Evolutionary conservation across 2,888 invertebrate species (phyloP).

Genomic region (Leucophenga montana): DNA sequence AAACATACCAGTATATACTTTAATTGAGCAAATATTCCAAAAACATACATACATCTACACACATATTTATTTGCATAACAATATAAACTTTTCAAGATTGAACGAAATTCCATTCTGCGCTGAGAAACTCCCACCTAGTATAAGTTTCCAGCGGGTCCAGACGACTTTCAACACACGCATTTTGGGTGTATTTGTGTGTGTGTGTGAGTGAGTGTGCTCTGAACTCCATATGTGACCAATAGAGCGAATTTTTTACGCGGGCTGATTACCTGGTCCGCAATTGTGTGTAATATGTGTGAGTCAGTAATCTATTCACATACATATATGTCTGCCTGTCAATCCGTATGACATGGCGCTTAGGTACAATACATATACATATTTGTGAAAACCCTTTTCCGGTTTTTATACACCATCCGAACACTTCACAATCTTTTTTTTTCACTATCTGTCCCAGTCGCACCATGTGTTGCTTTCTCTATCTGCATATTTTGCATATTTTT

Average conservation of each 20-base stretch:
- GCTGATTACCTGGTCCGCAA: neutral
- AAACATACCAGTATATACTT: too few relatives aligned
- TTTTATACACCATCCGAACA: constrained; percentile 13
- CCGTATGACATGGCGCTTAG: constrained; percentile 53
- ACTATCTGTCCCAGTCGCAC: too few relatives aligned
- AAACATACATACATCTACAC: neutral
- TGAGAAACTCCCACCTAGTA: constrained; percentile 52
- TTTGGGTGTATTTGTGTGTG: constrained; percentile 56
- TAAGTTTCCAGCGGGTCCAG: constrained; percentile 50
- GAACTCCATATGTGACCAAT: constrained; percentile 44
- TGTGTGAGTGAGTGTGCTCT: neutral
- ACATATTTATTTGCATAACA: neutral
- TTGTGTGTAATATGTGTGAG: constrained; percentile 40
- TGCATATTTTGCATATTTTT: constrained; percentile 11
- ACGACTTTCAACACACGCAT: constrained; percentile 30
- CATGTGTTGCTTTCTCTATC: neutral
- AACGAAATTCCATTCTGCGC: constrained; percentile 42
- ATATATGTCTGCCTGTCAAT: neutral
- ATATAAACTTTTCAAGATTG: neutral
- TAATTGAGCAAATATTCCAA: neutral
- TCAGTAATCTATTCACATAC: neutral
- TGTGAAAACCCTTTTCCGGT: constrained; percentile 63
- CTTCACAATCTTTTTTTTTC: too few relatives aligned
- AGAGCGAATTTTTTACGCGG: constrained; percentile 40
- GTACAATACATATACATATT: constrained; percentile 30